phyloP scores from a whole-genome alignment of 2,113 vertebrate genomes.

The Brachyhypopomus gauderio region DNA sequence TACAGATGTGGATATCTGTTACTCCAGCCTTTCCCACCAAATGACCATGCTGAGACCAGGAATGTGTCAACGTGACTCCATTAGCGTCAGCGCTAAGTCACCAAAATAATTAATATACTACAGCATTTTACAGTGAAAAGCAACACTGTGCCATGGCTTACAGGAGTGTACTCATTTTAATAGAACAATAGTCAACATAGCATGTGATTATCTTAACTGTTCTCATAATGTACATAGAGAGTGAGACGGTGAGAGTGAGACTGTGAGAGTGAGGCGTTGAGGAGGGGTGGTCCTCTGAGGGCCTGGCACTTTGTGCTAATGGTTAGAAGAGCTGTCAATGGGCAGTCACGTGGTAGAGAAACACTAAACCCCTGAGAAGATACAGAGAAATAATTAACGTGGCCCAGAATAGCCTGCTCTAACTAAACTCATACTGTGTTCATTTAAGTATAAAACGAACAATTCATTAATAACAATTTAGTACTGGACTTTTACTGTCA shows the following conservation, averaged over 20 bases:
- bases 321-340: not conserved
- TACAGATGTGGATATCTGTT: slow-evolving; percentile 28
- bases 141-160: not conserved
- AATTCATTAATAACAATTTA: too few relatives aligned
- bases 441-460: not conserved
- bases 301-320: not conserved
- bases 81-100: slow-evolving; percentile 2
- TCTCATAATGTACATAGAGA: not conserved
- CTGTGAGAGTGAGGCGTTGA: not conserved
- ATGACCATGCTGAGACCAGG: slow-evolving; percentile 1
- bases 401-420: not conserved
- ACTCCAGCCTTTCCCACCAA: not conserved
- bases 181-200: not conserved
- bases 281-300: not conserved
- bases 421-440: slow-evolving; percentile 3
- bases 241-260: not conserved
- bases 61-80: slow-evolving; percentile 17
- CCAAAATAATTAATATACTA: slow-evolving; percentile 4
- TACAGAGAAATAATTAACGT: not conserved
- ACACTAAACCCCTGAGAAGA: not conserved
- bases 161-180: not conserved
- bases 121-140: not conserved
- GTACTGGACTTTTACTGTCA: not conserved
- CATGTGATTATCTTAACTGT: slow-evolving; percentile 10
- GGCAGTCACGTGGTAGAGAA: not conserved